Conservation (phyloP, 2,888 invertebrate genomes). For the Cheilosia vernalis region DNA sequence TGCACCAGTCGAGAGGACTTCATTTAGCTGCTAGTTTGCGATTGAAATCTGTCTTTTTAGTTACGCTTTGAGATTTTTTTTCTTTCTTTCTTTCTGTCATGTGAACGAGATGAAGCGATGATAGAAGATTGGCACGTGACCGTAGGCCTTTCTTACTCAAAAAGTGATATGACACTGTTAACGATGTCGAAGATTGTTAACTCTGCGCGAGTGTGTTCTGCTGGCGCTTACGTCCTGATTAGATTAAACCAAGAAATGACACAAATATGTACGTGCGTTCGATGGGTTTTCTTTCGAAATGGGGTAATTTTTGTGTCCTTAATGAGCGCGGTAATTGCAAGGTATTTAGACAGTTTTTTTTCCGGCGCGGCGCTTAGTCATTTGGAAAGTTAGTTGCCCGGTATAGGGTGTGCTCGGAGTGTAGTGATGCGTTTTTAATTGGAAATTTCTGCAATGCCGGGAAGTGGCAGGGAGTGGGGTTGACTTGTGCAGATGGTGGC, state of each 20-base stretch:
- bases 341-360: conserved; percentile 53
- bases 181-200: conserved; percentile 69
- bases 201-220: conserved; percentile 46
- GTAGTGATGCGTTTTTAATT: conserved; percentile 67
- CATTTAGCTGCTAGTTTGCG: conserved; percentile 58
- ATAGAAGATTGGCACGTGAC: conserved; percentile 69
- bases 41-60: conserved; percentile 49
- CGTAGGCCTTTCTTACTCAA: conserved; percentile 56
- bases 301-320: conserved; percentile 36
- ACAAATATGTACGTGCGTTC: conserved; percentile 65
- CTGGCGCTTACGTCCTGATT: conserved; percentile 49
- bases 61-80: conserved; percentile 25
- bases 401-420: conserved; percentile 10
- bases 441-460: conserved; percentile 32
- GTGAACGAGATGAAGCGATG: conserved; percentile 47
- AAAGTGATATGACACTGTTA: conserved; percentile 73
- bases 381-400: conserved; percentile 12
- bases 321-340: conserved; percentile 66
- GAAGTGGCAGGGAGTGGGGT: conserved; percentile 10
- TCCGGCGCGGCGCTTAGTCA: not conserved
- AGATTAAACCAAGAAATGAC: conserved; percentile 73
- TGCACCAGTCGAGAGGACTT: conserved; percentile 47
- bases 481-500: not conserved
- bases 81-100: not conserved
- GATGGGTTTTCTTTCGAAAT: conserved; percentile 29